phyloP scores from a whole-genome alignment of 2,113 vertebrate genomes.

The Tetrao urogallus region DNA sequence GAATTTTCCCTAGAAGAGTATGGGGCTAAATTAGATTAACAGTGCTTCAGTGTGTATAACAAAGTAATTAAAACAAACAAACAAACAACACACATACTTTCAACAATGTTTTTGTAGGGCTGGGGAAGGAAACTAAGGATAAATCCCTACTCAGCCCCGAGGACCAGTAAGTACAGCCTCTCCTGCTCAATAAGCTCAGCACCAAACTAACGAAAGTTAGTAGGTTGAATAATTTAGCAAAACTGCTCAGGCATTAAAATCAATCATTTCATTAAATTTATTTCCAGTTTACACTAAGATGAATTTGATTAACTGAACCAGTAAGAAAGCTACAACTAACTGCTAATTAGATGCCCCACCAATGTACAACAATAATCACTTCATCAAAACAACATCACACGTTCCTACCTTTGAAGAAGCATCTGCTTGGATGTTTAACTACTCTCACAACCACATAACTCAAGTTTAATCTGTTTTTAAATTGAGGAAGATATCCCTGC shows the following conservation, averaged over 20 bases:
- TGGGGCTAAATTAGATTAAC: neutral
- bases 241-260: constrained; percentile 55
- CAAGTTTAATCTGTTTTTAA: constrained; percentile 16
- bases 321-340: constrained; percentile 56
- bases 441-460: neutral
- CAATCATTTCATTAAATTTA: constrained; percentile 61
- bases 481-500: neutral
- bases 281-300: constrained; percentile 49
- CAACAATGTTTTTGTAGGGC: neutral
- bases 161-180: neutral
- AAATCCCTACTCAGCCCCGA: neutral
- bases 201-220: neutral
- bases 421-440: constrained; percentile 29
- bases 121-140: neutral
- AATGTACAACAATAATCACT: constrained; percentile 48
- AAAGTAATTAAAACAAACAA: neutral
- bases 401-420: constrained; percentile 44
- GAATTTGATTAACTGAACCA: constrained; percentile 63
- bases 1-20: neutral
- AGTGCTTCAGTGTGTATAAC: neutral
- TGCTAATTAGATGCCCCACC: constrained; percentile 47
- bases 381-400: constrained; percentile 61
- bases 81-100: neutral
- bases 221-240: constrained; percentile 34
- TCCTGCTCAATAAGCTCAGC: neutral